phyloP scores from a whole-genome alignment of 1,140 invertebrate genomes.

The Gryllus bimaculatus region DNA sequence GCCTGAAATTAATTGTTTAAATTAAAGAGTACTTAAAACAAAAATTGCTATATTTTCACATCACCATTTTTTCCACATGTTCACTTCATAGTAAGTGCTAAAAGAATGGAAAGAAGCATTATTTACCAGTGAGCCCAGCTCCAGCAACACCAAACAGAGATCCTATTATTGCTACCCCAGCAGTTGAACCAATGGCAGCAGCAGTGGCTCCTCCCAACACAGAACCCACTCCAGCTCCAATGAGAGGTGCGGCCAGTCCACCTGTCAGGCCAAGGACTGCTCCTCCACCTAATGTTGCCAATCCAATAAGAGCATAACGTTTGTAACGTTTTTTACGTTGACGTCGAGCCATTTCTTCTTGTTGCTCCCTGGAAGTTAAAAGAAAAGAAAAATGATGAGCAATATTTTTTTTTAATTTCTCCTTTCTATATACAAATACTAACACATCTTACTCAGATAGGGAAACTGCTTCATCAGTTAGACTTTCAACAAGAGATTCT shows the following conservation, averaged over 20 bases:
- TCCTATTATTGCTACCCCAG: conserved; percentile 53
- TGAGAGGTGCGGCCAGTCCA: conserved; percentile 55
- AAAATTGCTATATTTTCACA: neutral
- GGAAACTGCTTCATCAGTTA: conserved; percentile 31
- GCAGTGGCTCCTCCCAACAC: conserved; percentile 45
- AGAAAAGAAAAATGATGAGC: neutral
- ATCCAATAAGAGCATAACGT: conserved; percentile 50
- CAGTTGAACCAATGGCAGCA: conserved; percentile 46
- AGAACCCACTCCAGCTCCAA: conserved; percentile 52
- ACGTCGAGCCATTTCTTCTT: conserved; percentile 38
- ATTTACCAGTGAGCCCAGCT: conserved; percentile 49
- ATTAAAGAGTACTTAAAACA: neutral
- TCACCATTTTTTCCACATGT: neutral
- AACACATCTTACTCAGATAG: conserved; percentile 32
- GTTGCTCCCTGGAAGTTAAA: conserved; percentile 31
- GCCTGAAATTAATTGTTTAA: conserved; percentile 34
- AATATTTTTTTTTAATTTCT: neutral
- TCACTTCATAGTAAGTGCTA: neutral
- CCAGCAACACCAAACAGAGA: conserved; percentile 61
- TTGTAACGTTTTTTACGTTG: conserved; percentile 48
- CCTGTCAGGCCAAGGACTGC: conserved; percentile 55
- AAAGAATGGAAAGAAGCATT: neutral
- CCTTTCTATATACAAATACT: too few species aligned
- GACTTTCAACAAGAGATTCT: conserved; percentile 35
- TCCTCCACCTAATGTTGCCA: conserved; percentile 55